Base-by-base conservation (phyloP, 2,113 vertebrate genomes). In the Rhea americana region DNA sequence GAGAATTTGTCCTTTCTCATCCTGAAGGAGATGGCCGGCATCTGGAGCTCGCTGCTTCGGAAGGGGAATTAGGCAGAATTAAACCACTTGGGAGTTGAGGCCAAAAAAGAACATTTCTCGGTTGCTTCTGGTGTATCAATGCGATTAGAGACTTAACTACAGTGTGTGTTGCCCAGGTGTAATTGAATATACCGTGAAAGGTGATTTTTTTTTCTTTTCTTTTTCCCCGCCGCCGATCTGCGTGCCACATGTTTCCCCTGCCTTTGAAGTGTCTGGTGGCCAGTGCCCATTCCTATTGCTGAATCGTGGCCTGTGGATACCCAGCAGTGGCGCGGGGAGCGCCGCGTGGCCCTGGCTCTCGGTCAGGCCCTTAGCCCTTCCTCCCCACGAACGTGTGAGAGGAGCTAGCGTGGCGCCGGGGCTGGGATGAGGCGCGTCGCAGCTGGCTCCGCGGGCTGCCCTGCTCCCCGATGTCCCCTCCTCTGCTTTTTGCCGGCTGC, bases 221-320 rank as follows among this genome's bases (percentile, higher is more conserved):
- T 35, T 35, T 35, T 35, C 35, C 35, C 35, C 73, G 26, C 4
- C 14, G 6, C 28, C 43, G 26, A 45, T 43, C n/a, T 67, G 65
- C 45, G 17, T 47, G 45, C 45, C 18, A 13, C 43, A 45, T 45
- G 43, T 15, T 45, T 47, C 45, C 45, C 45, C 45, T 68, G 32
- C 53, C 20, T 58, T 61, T 21, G 63, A 18, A 1, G 1, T 0
- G 1, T 41, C 50, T 39, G 53, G 62, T 21, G 55, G 75, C 70
- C 5, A 19, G 53, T 87, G 67, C 75, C 78, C 20, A 18, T 68
- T 82, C 45, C 59, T 53, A 21, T 59, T 7, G 11, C 43, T 2
- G 3, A 18, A 16, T 3, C 2, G 3, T 35, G 80, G 39, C 35
- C 43, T 8, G 1, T 14, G n/a, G 3, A 1, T 62, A 39, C 41